Conservation (phyloP, 2,888 invertebrate species). For the Cyrtodaria siliqua region DNA sequence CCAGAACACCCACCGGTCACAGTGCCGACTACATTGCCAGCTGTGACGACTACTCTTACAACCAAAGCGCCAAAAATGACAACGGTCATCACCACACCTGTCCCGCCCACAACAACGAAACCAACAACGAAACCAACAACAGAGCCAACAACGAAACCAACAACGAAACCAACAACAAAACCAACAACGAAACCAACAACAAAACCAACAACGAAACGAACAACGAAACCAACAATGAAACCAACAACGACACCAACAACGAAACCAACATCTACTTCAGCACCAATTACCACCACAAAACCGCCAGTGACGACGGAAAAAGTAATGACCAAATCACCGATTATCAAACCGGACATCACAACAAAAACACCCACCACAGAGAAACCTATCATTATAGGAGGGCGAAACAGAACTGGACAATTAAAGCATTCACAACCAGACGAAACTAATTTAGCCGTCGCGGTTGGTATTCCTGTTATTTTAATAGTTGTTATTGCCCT, state of each 20-base stretch:
- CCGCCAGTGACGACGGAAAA: background rate
- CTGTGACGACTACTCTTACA: constrained; percentile 8
- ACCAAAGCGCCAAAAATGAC: constrained; percentile 13
- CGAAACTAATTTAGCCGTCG: constrained; percentile 38
- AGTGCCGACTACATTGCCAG: background rate
- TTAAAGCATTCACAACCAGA: constrained; percentile 15
- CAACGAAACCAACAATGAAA: constrained; percentile 22
- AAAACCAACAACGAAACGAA: constrained; percentile 1
- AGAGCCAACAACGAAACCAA: constrained; percentile 14
- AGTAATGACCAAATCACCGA: background rate
- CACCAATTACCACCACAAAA: constrained; percentile 1
- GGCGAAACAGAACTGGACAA: constrained; percentile 11
- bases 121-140: constrained; percentile 14
- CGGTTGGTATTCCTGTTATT: constrained; percentile 63
- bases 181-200: constrained; percentile 16
- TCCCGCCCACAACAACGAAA: constrained; percentile 13
- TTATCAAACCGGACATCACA: background rate
- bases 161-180: constrained; percentile 24
- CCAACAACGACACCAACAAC: constrained; percentile 22
- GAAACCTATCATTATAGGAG: constrained; percentile 24
- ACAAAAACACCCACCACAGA: constrained; percentile 26
- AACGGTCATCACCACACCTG: constrained; percentile 17
- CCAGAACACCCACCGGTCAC: background rate
- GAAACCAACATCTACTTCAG: constrained; percentile 24
- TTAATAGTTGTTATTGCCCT: constrained; percentile 56